Base-by-base conservation (phyloP, 2,797 vertebrate species). In the Aphelocoma californica region DNA sequence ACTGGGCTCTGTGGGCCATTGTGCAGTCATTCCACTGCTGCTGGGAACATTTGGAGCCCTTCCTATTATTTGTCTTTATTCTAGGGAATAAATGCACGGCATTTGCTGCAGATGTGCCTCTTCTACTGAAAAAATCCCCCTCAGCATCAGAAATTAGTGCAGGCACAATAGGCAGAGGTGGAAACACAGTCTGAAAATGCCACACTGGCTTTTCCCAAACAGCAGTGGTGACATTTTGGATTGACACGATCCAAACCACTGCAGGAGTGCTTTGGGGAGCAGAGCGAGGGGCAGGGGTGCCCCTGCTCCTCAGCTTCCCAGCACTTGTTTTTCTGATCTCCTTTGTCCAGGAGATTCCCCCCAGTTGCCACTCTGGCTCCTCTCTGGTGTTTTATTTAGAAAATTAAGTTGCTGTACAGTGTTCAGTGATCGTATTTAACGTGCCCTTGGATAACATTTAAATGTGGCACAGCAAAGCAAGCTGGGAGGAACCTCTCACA, bases 61-160 rank as follows among this genome's bases (percentile, higher is more conserved):
- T 81, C 77, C 88, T 79, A 3, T 61, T 61, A 72, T 92, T 83
- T 90, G 82, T 69, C 80, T 95, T 74, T 69, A 79, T 95, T 84
- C 62, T 9, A 14, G 75, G 65, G 82, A 67, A 67, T 57, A 60
- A 91, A 71, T 44, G 65, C 1, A 4, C 0, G 0, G 79, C 65
- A 9, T 90, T 92, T 93, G 57, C 88, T 79, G 82, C 93, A 90
- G 94, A 93, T 92, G 89, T 86, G 69, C 50, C 57, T 86, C 72
- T 51, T 78, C 65, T 56, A 42, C 72, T 1, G 0, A 71, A 80
- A 90, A 69, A 36, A 34, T n/a, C 19, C 75, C 85, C 64, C 32
- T 18, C 72, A 69, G 87, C 80, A 32, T 42, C 75, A 80, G 90
- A 29, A 83, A 86, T 56, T 2, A 78, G 53, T 2, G 2, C 45